Conservation (phyloP, 2,888 invertebrate genomes). For the Vanessa cardui region DNA sequence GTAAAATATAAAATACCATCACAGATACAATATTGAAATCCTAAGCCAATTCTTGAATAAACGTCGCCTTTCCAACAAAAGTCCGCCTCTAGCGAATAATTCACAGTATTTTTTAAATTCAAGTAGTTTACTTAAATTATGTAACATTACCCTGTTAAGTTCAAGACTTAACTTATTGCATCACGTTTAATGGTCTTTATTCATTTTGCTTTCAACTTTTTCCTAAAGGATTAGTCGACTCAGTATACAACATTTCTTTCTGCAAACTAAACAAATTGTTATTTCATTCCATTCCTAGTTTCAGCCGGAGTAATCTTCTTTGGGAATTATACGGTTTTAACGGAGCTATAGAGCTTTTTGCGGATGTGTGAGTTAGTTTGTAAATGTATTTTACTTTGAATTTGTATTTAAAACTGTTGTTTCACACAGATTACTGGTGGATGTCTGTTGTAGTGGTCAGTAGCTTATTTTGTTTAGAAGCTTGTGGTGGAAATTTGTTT, state of each 20-base stretch:
- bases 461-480: background rate
- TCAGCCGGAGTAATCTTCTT: conserved; percentile 21
- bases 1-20: too few species aligned
- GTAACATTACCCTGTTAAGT: conserved; percentile 16
- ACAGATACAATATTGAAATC: too few species aligned
- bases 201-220: conserved; percentile 20
- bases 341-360: background rate
- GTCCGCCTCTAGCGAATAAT: background rate
- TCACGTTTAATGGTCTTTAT: conserved; percentile 25
- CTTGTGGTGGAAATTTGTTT: background rate
- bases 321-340: conserved; percentile 25
- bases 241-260: conserved; percentile 15
- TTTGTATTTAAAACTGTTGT: conserved; percentile 1
- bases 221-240: conserved; percentile 3
- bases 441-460: background rate
- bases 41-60: background rate
- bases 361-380: conserved; percentile 5
- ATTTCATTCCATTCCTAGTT: conserved; percentile 12
- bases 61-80: background rate
- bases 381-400: conserved; percentile 7
- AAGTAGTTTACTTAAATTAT: conserved; percentile 29
- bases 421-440: background rate
- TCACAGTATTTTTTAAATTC: background rate
- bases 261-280: conserved; percentile 24
- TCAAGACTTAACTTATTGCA: conserved; percentile 18